Evolutionary conservation across 2,113 vertebrate genomes (phyloP).

Genomic region (Zootoca vivipara): DNA sequence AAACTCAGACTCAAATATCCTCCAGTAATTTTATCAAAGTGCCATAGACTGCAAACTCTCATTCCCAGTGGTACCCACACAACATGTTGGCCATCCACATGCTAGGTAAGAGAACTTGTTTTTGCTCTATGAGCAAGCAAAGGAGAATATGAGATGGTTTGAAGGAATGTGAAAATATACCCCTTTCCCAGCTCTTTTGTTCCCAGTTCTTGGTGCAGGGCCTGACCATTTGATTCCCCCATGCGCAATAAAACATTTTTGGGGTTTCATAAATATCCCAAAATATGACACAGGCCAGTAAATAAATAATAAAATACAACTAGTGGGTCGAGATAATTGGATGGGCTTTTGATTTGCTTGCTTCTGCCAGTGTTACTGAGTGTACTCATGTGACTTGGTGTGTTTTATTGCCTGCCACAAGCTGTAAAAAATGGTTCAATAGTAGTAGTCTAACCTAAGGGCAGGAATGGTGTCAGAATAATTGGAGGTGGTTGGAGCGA

Average conservation of each 20-base stretch:
- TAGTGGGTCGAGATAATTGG: neutral
- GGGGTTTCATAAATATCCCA: neutral
- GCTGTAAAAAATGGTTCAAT: slow-evolving; percentile 1
- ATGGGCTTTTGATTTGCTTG: neutral
- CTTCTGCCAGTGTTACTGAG: neutral
- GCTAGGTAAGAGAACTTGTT: neutral
- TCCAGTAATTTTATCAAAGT: neutral
- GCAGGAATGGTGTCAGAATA: neutral
- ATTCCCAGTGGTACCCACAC: neutral
- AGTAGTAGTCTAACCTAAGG: neutral
- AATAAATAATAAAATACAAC: neutral
- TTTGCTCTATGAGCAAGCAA: neutral
- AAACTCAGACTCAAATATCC: too few relatives aligned
- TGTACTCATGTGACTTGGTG: neutral
- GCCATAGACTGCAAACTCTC: neutral
- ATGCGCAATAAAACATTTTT: neutral
- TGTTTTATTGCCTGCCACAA: neutral
- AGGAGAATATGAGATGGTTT: neutral
- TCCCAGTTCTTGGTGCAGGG: neutral
- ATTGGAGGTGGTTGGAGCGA: neutral
- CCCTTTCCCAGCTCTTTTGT: neutral
- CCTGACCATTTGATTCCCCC: neutral
- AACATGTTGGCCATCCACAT: neutral
- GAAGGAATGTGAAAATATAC: neutral
- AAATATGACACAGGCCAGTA: neutral